A percentile compares a stretch with the other conserved stretches of the same genome.
These are phyloP conservation scores for Parapsyche elsis DNA, from an alignment of 1,140 invertebrate species.

Conservation along the genomic window DNA sequence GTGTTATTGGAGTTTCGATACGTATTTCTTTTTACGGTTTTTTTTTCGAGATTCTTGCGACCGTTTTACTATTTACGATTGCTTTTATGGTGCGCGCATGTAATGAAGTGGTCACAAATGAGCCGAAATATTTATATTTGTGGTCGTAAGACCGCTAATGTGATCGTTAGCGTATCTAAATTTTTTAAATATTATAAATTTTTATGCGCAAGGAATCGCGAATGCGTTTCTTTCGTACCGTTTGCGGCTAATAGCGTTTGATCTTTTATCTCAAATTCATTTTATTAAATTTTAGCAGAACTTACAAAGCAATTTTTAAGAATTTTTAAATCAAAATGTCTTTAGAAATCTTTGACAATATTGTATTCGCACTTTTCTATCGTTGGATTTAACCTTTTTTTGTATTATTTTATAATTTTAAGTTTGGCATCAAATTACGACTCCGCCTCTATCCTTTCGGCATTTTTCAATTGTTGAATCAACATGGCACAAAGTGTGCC, in stretches of 20 bases:
- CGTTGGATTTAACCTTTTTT: not conserved
- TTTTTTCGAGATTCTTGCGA: not conserved
- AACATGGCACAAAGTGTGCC: conserved; percentile 54
- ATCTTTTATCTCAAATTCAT: too few relatives aligned
- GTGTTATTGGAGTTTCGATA: conserved; percentile 23
- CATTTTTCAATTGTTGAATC: conserved; percentile 50
- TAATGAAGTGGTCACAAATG: not conserved
- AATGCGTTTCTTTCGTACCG: not conserved
- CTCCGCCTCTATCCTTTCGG: conserved; percentile 44
- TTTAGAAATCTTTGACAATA: too few relatives aligned
- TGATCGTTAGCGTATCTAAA: not conserved
- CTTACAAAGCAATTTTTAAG: too few relatives aligned
- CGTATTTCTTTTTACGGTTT: not conserved
- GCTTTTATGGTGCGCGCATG: not conserved
- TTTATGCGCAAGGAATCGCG: not conserved
- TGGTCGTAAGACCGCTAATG: not conserved
- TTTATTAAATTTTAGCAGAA: too few relatives aligned
- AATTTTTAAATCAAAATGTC: too few relatives aligned
- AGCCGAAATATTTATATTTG: not conserved
- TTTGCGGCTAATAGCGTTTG: not conserved
- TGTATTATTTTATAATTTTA: conserved; percentile 8
- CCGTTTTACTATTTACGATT: not conserved
- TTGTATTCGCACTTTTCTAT: not conserved
- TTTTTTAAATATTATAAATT: conserved; percentile 6
- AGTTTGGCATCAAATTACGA: conserved; percentile 34